phyloP scores from a whole-genome alignment of 1,140 invertebrate species.

The Melitaea cinxia region DNA sequence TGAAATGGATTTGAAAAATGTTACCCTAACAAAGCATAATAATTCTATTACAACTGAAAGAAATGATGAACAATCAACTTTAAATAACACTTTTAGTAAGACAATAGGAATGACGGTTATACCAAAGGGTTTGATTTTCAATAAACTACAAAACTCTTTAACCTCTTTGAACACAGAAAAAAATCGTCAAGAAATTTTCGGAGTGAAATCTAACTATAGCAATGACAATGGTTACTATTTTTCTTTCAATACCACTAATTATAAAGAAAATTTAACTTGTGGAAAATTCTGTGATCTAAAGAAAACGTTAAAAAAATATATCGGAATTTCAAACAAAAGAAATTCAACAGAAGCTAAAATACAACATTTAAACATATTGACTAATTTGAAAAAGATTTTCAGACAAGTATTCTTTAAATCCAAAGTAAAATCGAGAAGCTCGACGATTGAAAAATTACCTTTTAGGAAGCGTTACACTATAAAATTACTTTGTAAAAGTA shows the following conservation, averaged over 20 bases:
- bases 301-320: slow-evolving; percentile 35
- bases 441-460: neutral
- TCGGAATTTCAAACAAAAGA: slow-evolving; percentile 20
- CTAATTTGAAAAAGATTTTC: slow-evolving; percentile 50
- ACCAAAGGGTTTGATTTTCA: neutral
- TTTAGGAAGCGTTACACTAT: slow-evolving; percentile 40
- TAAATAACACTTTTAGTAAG: neutral
- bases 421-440: slow-evolving; percentile 28
- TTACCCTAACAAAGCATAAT: neutral
- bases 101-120: neutral
- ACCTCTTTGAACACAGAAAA: neutral
- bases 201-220: neutral
- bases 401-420: slow-evolving; percentile 43
- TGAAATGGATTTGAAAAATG: neutral
- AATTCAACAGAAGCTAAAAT: slow-evolving; percentile 30
- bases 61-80: neutral
- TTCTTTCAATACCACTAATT: neutral
- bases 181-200: neutral
- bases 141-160: neutral
- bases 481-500: slow-evolving; percentile 51
- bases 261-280: slow-evolving; percentile 21
- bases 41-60: neutral
- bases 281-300: slow-evolving; percentile 40
- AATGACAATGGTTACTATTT: neutral
- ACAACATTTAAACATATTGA: slow-evolving; percentile 41